phyloP scores from a whole-genome alignment of 2,113 vertebrate species.

The Gobius niger region DNA sequence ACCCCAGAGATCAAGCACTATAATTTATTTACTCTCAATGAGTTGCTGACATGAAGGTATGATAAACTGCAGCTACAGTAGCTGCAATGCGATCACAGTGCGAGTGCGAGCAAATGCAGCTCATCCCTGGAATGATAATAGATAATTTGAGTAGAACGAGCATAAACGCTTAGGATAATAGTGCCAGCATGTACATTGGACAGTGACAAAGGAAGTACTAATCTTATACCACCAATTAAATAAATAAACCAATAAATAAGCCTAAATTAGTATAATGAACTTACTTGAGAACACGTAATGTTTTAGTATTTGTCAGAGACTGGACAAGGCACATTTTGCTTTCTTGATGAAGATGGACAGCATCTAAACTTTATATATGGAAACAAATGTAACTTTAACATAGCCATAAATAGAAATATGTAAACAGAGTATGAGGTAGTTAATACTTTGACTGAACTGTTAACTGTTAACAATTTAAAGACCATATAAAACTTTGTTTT shows the following conservation, averaged over 20 bases:
- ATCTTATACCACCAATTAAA: neutral
- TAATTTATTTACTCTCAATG: neutral
- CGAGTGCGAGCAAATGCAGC: neutral
- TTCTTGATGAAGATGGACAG: constrained; percentile 62
- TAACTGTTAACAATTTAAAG: no score
- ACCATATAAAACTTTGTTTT: neutral
- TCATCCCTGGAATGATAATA: constrained; percentile 23
- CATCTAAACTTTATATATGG: constrained; percentile 72
- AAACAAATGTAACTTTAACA: neutral
- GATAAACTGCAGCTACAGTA: constrained; percentile 9
- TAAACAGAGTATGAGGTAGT: neutral
- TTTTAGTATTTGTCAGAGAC: constrained; percentile 58
- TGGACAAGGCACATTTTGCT: constrained; percentile 54
- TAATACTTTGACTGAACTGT: no score
- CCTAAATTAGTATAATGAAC: constrained; percentile 13
- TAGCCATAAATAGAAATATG: neutral
- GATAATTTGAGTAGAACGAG: neutral
- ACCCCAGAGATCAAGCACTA: constrained; percentile 5
- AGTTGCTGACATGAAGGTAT: constrained; percentile 46
- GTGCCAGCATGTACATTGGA: neutral
- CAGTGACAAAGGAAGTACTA: neutral
- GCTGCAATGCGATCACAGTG: constrained; percentile 12
- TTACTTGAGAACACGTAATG: constrained; percentile 78
- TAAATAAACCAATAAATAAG: constrained; percentile 15
- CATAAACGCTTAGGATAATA: neutral